Conservation (phyloP, 2,888 invertebrate genomes). For the Halocaridina rubra region DNA sequence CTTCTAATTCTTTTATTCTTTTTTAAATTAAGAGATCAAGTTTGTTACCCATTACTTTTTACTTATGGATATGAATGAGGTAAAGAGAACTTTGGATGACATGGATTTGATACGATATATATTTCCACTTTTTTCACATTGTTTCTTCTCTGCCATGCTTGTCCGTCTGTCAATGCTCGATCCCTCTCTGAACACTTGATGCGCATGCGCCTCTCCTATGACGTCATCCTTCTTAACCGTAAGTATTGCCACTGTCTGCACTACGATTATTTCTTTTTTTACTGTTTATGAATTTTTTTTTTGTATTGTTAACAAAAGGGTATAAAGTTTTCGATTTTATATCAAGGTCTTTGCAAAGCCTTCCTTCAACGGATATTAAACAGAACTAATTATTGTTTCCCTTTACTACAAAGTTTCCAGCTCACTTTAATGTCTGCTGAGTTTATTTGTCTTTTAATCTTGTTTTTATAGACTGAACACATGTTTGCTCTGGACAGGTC, state of each 20-base stretch:
- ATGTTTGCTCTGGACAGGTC: no score
- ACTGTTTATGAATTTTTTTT: not conserved
- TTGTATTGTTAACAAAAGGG: slow-evolving; percentile 24
- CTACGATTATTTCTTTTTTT: not conserved
- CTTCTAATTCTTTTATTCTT: no score
- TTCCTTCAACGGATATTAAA: no score
- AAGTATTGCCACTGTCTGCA: slow-evolving; percentile 35
- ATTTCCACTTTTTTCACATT: slow-evolving; percentile 49
- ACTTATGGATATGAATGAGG: not conserved
- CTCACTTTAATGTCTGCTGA: no score
- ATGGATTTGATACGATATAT: slow-evolving; percentile 43
- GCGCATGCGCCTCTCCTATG: slow-evolving; percentile 46
- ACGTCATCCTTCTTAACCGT: slow-evolving; percentile 32
- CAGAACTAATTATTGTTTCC: no score
- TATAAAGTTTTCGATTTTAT: no score
- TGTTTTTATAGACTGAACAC: no score
- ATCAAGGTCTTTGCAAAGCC: no score
- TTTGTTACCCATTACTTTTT: no score
- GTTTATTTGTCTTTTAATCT: no score
- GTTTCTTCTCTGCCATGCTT: slow-evolving; percentile 55
- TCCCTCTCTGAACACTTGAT: slow-evolving; percentile 37
- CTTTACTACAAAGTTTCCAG: no score
- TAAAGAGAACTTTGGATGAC: slow-evolving; percentile 20
- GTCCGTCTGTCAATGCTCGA: slow-evolving; percentile 41
- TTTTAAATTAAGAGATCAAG: no score